Evolutionary conservation across 2,113 vertebrate species (phyloP), one percentile per base, ranked within the genome.

Genomic region (Albula glossodonta): DNA sequence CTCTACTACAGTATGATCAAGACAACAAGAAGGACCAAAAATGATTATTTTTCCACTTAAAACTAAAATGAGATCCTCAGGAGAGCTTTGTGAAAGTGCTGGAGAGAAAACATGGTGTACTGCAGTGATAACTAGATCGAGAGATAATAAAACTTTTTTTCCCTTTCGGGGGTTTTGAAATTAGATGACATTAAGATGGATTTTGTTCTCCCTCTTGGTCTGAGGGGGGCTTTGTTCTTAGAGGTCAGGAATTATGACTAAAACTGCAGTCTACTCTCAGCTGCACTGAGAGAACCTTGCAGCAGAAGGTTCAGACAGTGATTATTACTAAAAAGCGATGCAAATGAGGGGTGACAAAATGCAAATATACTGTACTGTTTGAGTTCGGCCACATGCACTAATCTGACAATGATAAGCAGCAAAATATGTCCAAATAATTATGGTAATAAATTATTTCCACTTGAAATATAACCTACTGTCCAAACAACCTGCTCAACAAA

Each of bases 31-130:
- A 51, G 50, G 60, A 7, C 60, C 82, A 70, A 78, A 51, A 51
- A 49, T 79, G 13, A 79, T 79, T 79, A 79, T 79, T 79, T 79
- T 15, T 50, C n/a, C 31, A 50, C 15, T 15, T 49, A 49, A 41
- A 57, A 57, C 25, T 31, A 84, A 84, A 84, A 53, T 78, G 17
- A 74, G 70, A 78, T 84, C 74, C 31, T 51, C 52, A 49, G 19
- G 25, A 84, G 74, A 78, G 52, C 22, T 78, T 52, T 84, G 50
- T 66, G 25, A 19, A 84, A 51, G 51, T 57, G 66, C 66, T n/a
- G 49, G 66, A 25, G 63, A 84, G 83, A 77, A 77, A 51, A 51
- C 83, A 84, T 77, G 66, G 51, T 51, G 31, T 50, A 60, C 84
- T 56, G 10, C 77, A 49, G 31, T 10, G 77, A 52, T 57, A 79